Conservation (phyloP, 2,797 vertebrate species). For the Poecile montanus region DNA sequence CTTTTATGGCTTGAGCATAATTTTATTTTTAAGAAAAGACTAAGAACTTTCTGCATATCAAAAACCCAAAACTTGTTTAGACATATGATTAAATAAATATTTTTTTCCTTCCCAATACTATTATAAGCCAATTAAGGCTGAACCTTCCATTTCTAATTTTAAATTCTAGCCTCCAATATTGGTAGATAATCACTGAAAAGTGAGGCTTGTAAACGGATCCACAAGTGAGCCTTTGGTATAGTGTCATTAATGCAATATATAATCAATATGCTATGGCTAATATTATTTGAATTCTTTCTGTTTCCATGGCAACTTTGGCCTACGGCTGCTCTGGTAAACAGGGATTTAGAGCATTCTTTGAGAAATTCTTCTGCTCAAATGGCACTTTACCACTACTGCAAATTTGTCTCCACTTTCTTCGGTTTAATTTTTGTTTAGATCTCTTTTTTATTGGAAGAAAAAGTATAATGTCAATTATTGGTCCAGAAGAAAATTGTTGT, state of each 20-base stretch:
- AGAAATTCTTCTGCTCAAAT: slow-evolving; percentile 44
- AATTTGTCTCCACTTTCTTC: neutral
- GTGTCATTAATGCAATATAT: slow-evolving; percentile 18
- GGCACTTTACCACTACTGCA: neutral
- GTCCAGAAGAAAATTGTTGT: neutral
- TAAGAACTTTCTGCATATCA: neutral
- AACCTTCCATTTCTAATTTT: neutral
- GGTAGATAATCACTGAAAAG: slow-evolving; percentile 22
- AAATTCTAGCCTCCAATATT: neutral
- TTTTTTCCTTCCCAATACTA: neutral
- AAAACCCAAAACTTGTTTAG: neutral
- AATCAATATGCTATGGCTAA: slow-evolving; percentile 48
- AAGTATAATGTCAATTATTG: neutral
- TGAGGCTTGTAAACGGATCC: slow-evolving; percentile 37
- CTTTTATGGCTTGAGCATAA: neutral
- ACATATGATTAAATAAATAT: neutral
- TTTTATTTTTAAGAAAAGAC: neutral
- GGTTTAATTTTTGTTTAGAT: neutral
- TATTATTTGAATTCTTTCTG: slow-evolving; percentile 59
- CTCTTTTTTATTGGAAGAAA: neutral
- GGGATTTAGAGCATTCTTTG: slow-evolving; percentile 48
- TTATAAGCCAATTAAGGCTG: neutral
- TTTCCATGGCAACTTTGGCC: slow-evolving; percentile 57
- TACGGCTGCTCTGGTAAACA: slow-evolving; percentile 40
- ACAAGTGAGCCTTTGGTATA: slow-evolving; percentile 18